A percentile compares a stretch with the other conserved stretches of the same genome.
Conservation (phyloP, 2,888 invertebrate genomes). For the Nemurella pictetii region DNA sequence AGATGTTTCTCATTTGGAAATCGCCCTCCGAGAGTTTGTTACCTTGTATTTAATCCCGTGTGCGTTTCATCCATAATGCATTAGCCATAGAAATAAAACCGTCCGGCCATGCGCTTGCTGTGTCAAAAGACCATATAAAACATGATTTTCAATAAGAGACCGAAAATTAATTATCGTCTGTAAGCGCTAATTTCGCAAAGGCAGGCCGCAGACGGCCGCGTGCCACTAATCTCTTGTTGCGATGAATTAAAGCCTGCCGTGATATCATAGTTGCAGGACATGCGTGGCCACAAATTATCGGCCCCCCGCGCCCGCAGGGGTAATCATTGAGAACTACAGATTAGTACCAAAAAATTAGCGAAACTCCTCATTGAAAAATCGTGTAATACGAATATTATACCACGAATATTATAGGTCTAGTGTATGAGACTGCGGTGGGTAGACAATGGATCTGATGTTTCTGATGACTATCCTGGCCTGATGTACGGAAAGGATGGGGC, state of each 20-base stretch:
- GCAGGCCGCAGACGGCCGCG: no score
- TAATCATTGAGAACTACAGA: constrained; percentile 5
- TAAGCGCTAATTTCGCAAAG: not conserved
- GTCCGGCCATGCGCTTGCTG: not conserved
- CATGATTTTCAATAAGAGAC: not conserved
- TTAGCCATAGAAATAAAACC: not conserved
- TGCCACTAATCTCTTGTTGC: no score
- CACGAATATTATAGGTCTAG: not conserved
- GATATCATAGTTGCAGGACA: not conserved
- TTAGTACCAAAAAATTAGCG: not conserved
- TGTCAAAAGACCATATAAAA: not conserved
- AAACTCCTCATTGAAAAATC: not conserved
- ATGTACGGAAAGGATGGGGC: no score
- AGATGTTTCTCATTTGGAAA: not conserved
- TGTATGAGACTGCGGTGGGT: not conserved
- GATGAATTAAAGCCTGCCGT: not conserved
- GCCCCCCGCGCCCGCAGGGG: not conserved
- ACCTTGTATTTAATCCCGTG: not conserved
- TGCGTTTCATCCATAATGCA: not conserved
- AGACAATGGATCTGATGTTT: not conserved
- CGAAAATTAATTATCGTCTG: not conserved
- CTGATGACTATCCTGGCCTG: not conserved
- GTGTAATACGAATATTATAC: constrained; percentile 1
- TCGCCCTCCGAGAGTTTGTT: not conserved
- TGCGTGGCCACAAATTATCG: not conserved